A percentile compares a stretch with the other conserved stretches of the same genome.
These are phyloP conservation scores for Chloroclysta siterata DNA, from an alignment of 2,888 invertebrate species.

Conservation along the genomic window DNA sequence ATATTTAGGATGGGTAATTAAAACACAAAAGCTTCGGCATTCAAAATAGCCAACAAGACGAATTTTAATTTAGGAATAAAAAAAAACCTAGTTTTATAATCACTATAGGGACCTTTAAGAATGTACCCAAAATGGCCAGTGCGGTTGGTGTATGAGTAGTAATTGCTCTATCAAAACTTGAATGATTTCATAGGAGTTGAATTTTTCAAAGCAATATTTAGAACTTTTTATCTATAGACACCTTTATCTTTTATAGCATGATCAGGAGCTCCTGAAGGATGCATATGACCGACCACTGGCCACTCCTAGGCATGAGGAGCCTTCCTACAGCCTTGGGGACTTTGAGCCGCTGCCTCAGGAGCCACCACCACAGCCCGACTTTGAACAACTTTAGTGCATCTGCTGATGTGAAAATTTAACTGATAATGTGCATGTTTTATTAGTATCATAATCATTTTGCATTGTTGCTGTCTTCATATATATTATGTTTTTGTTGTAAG, in stretches of 20 bases:
- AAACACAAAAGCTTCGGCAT: no score
- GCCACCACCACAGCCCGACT: conserved; percentile 80
- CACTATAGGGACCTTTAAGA: no score
- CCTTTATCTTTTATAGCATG: conserved; percentile 58
- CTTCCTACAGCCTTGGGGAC: conserved; percentile 77
- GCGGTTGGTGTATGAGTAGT: no score
- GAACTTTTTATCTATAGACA: no score
- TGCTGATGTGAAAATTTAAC: neutral
- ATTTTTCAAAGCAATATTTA: neutral
- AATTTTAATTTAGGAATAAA: no score
- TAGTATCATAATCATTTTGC: neutral
- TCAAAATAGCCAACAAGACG: no score
- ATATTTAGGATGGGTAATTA: no score
- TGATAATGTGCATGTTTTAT: neutral
- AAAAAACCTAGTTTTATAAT: no score
- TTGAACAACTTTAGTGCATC: conserved; percentile 71
- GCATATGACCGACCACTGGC: conserved; percentile 79
- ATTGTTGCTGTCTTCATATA: neutral
- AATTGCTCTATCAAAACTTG: no score
- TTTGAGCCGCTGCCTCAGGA: conserved; percentile 81
- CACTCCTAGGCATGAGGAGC: conserved; percentile 79
- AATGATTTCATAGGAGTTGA: no score
- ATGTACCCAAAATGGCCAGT: no score
- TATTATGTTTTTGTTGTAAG: neutral
- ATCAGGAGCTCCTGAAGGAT: conserved; percentile 75